Conservation (phyloP, 2,113 vertebrate species). For the Cnemophilus loriae region DNA sequence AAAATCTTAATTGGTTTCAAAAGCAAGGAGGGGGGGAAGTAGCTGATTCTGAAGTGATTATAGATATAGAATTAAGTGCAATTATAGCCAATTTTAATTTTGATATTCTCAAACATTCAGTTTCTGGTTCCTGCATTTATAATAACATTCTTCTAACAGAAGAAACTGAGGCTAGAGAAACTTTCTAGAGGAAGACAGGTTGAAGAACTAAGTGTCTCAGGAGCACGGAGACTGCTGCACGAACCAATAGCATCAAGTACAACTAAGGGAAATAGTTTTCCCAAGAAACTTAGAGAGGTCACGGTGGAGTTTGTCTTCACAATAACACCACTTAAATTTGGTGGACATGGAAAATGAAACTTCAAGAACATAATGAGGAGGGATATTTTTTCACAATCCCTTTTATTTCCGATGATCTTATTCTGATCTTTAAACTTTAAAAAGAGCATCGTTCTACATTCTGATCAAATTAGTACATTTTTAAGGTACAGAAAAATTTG, state of each 20-base stretch:
- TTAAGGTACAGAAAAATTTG: neutral
- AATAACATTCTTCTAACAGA: neutral
- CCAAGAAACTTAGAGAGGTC: neutral
- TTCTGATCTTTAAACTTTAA: neutral
- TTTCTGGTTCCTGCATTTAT: neutral
- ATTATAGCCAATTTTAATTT: neutral
- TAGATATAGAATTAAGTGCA: neutral
- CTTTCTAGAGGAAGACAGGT: neutral
- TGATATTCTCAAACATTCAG: neutral
- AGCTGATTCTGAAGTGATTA: neutral
- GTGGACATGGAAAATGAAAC: neutral
- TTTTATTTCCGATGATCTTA: neutral
- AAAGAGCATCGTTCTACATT: neutral
- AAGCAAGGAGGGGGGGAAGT: fast-evolving
- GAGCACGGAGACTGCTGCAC: neutral
- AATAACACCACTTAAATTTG: neutral
- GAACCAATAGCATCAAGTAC: neutral
- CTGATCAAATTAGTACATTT: neutral
- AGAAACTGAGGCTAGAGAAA: neutral
- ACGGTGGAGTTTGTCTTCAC: neutral
- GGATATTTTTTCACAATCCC: neutral
- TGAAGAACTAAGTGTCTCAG: neutral
- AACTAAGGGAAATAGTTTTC: neutral
- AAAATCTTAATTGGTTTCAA: neutral
- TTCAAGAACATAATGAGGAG: neutral